Percentiles rank a stretch among this genome's conserved stretches.
Evolutionary conservation across 2,113 vertebrate species (phyloP).

Genomic region (Petaurus breviceps): DNA sequence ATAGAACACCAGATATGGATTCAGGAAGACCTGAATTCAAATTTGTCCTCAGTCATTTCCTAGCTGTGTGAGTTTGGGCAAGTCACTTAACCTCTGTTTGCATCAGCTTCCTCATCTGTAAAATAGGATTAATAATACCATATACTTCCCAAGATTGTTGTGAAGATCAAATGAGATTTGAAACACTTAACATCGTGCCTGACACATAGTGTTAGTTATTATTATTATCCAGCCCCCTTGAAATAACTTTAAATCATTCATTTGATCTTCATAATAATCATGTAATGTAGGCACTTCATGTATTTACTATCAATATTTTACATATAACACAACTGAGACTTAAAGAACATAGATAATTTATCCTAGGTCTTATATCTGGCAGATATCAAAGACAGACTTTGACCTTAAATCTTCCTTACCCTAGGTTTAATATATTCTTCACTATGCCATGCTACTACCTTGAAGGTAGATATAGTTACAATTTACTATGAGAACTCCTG

Average conservation of each 20-base stretch:
- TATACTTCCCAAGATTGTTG: neutral
- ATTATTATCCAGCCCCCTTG: neutral
- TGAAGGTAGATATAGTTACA: no score
- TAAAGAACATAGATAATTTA: no score
- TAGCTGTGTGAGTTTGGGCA: neutral
- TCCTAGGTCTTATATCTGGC: no score
- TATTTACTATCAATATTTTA: no score
- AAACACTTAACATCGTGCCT: neutral
- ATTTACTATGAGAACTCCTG: no score
- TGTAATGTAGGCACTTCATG: no score
- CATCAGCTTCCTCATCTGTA: neutral
- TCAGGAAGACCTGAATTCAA: neutral
- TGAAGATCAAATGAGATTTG: neutral
- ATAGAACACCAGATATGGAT: neutral
- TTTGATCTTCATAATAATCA: neutral
- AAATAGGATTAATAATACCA: neutral
- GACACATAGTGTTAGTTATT: neutral
- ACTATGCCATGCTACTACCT: no score
- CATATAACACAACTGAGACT: no score
- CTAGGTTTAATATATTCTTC: no score
- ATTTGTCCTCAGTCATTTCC: neutral
- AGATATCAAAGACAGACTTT: no score
- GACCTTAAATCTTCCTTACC: no score
- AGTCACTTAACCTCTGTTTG: neutral
- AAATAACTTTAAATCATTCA: neutral